Conservation (phyloP, 2,113 vertebrate genomes). For the Pterocles gutturalis region DNA sequence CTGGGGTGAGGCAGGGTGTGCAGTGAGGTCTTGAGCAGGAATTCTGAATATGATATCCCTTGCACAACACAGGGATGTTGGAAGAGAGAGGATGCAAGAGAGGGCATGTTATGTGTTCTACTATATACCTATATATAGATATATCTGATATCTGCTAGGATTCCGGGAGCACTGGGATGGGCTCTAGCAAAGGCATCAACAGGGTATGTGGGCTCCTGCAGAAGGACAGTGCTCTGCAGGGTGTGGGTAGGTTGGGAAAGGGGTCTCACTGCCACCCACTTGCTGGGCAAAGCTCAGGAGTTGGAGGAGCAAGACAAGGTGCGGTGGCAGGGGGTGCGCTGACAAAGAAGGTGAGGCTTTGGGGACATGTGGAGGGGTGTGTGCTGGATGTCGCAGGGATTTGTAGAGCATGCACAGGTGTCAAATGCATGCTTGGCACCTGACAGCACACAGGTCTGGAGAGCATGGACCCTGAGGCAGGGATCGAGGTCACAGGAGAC, state of each 20-base stretch:
- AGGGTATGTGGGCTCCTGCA: neutral
- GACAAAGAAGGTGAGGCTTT: neutral
- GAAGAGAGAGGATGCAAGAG: neutral
- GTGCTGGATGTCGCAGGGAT: neutral
- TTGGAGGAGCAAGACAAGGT: fast-evolving
- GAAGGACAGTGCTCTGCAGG: neutral
- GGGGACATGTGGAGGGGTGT: fast-evolving
- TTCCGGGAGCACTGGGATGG: neutral
- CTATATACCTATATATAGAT: neutral
- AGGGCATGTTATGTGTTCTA: neutral
- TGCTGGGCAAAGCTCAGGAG: neutral
- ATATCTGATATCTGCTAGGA: fast-evolving
- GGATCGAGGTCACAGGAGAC: neutral
- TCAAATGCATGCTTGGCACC: fast-evolving
- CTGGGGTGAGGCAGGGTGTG: neutral
- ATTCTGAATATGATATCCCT: neutral
- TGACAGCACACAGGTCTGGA: fast-evolving
- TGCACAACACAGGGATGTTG: neutral
- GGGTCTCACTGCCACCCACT: neutral
- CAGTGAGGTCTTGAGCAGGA: neutral
- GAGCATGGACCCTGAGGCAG: neutral
- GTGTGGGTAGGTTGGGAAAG: neutral
- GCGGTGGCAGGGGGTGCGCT: neutral
- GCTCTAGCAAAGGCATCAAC: neutral
- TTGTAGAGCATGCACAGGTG: fast-evolving